These are phyloP conservation scores for Lithodes maja DNA, from an alignment of 2,888 invertebrate species.

Conservation along the genomic window DNA sequence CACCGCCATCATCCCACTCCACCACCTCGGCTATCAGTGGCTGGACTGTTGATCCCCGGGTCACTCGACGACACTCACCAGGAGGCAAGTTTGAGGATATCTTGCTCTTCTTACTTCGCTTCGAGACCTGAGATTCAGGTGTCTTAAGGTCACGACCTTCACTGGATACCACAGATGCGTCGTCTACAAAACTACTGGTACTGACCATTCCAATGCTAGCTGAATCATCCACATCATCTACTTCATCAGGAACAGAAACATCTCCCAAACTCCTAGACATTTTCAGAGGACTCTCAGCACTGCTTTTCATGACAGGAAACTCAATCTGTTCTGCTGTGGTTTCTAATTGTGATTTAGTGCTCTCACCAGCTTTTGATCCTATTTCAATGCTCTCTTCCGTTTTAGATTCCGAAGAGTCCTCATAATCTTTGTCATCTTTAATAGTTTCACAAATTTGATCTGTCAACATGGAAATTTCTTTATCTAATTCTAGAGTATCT, in stretches of 20 bases:
- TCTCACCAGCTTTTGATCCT: too few species aligned
- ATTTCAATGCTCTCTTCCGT: too few species aligned
- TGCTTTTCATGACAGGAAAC: not conserved
- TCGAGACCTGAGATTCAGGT: conserved; percentile 49
- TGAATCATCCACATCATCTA: conserved; percentile 54
- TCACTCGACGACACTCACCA: conserved; percentile 51
- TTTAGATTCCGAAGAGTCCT: too few species aligned
- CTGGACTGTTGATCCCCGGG: conserved; percentile 63
- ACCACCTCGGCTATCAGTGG: conserved; percentile 48
- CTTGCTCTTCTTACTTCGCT: conserved; percentile 41
- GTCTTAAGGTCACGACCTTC: conserved; percentile 64
- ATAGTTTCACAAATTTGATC: too few species aligned
- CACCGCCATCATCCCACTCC: conserved; percentile 69
- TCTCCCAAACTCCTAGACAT: conserved; percentile 3
- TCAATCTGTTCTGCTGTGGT: too few species aligned
- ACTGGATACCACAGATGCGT: conserved; percentile 63
- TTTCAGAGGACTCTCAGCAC: not conserved
- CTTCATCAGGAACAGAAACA: conserved; percentile 21
- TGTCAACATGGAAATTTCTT: too few species aligned
- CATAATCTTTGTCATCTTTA: too few species aligned
- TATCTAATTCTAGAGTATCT: too few species aligned
- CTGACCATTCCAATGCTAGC: conserved; percentile 64
- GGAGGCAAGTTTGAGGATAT: not conserved
- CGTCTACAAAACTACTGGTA: conserved; percentile 60
- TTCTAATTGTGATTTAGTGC: too few species aligned